Base-by-base conservation (phyloP, 1,140 invertebrate species). In the Drosophila baimaii region DNA sequence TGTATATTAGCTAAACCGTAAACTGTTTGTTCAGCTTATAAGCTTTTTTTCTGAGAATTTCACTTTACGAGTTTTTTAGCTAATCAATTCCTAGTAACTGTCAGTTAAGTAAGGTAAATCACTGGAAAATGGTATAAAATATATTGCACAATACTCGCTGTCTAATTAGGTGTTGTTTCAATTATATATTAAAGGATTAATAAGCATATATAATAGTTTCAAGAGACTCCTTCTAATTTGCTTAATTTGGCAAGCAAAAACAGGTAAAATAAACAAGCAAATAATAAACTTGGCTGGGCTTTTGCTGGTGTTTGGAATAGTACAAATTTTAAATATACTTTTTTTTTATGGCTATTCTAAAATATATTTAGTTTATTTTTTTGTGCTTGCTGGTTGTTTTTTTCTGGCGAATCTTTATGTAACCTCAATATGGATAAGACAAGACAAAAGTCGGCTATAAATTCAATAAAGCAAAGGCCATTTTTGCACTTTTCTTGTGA, bases 401-500 rank as follows among this genome's bases (percentile, higher is more conserved):
- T 15, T 51, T n/a, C n/a, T 35, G 19, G 21, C 13, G 10, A 17
- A 31, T 27, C 17, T 71, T 82, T 78, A 82, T 82, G 64, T 82
- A 82, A 78, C 75, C 79, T 79, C 63, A 82, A 82, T 75, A 47
- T 62, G 66, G 63, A 23, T 17, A 27, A 27, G 33, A 43, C n/a
- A n/a, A 66, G 35, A 66, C 46, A 69, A 69, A 69, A 69, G 41
- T 65, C n/a, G 58, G 23, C 43, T 54, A 79, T 61, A 70, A 70
- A 82, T 75, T 75, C 75, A 74, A 77, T 76, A 80, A 81, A 52
- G 47, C 65, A 82, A 74, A 59, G 47, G 58, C 68, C 31, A 69
- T 39, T 62, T 58, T 64, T 58, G 65, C 64, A 57, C 31, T 57
- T 49, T 47, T 57, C 25, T 71, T 5, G 41, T 19, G 17, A 46